Evolutionary conservation across 2,888 invertebrate genomes (phyloP).

Genomic region (Agriotes lineatus): DNA sequence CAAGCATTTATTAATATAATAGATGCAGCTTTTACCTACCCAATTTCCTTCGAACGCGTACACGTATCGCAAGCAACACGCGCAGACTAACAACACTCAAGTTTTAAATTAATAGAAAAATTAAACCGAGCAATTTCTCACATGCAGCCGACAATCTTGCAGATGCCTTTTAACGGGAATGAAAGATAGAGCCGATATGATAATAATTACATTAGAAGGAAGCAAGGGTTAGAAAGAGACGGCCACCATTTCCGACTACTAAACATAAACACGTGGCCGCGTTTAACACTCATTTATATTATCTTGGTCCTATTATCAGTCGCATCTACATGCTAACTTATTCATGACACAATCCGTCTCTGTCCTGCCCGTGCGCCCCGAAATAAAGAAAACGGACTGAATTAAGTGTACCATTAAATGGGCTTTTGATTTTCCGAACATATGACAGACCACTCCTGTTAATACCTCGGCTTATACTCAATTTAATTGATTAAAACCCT

Average conservation of each 20-base stretch:
- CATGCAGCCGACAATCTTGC: slow-evolving; percentile 16
- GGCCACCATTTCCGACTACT: slow-evolving; percentile 44
- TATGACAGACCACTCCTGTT: slow-evolving; percentile 33
- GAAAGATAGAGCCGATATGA: slow-evolving; percentile 4
- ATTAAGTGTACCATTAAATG: slow-evolving; percentile 40
- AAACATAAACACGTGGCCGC: slow-evolving; percentile 55
- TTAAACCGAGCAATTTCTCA: slow-evolving; percentile 11
- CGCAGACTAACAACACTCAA: not conserved
- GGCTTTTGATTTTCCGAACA: slow-evolving; percentile 42
- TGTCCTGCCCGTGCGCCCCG: slow-evolving; percentile 6
- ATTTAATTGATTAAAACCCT: slow-evolving; percentile 45
- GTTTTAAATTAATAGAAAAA: slow-evolving; percentile 18
- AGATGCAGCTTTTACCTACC: no score
- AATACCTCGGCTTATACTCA: slow-evolving; percentile 38
- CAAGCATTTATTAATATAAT: no score
- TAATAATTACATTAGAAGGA: slow-evolving; percentile 25
- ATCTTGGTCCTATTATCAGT: slow-evolving; percentile 52
- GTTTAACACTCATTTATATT: slow-evolving; percentile 61
- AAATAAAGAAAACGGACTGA: slow-evolving; percentile 32
- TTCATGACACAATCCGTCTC: slow-evolving; percentile 36
- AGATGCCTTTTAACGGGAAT: slow-evolving; percentile 21
- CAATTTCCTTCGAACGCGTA: no score
- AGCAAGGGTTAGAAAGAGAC: slow-evolving; percentile 4
- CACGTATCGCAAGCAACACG: no score
- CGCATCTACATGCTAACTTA: slow-evolving; percentile 47